Evolutionary conservation across 1,140 invertebrate species (phyloP).

Genomic region (Trichogramma pretiosum): DNA sequence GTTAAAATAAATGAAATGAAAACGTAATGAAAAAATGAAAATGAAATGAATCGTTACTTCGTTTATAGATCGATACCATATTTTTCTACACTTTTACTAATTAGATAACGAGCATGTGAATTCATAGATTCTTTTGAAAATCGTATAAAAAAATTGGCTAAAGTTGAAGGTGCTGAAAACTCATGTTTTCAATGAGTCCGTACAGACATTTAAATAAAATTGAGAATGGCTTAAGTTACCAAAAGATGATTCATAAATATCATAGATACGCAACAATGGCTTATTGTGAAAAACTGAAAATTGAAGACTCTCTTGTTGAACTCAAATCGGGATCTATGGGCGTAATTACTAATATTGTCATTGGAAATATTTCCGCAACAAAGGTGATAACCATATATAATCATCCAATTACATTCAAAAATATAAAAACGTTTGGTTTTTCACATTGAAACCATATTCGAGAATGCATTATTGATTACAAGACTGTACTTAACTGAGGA

Average conservation of each 20-base stretch:
- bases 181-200: neutral
- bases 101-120: constrained; percentile 1
- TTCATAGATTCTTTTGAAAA: constrained; percentile 11
- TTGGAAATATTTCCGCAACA: neutral
- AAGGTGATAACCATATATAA: neutral
- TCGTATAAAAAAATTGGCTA: neutral
- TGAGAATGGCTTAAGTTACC: neutral
- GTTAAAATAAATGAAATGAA: too few species aligned
- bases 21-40: too few species aligned
- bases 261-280: constrained; percentile 2
- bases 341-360: constrained; percentile 6
- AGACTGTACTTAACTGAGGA: neutral
- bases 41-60: constrained; percentile 11
- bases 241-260: constrained; percentile 10
- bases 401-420: neutral
- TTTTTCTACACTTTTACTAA: neutral
- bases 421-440: neutral
- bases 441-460: neutral
- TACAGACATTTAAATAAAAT: neutral
- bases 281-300: constrained; percentile 12
- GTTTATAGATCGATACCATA: constrained; percentile 6
- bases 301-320: constrained; percentile 11
- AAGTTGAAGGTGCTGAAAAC: neutral
- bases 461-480: neutral
- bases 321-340: constrained; percentile 1